Conservation (phyloP, 2,113 vertebrate species). For the Rhabdomys dilectus region DNA sequence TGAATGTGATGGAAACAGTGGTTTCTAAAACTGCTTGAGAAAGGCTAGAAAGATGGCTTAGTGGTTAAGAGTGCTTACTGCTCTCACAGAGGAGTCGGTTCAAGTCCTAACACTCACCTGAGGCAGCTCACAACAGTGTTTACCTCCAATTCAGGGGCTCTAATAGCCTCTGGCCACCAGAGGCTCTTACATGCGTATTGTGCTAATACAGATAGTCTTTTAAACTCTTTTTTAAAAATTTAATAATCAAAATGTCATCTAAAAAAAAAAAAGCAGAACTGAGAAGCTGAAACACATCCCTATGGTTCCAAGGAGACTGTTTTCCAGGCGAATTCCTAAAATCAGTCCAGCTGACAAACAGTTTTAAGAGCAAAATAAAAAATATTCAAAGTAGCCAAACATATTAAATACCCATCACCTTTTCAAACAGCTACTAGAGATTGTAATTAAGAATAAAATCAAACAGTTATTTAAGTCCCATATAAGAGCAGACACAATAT, state of each 20-base stretch:
- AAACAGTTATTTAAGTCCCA: background rate
- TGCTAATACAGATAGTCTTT: background rate
- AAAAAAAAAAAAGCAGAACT: background rate
- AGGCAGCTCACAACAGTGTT: background rate
- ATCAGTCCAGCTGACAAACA: background rate
- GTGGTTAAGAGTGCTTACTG: background rate
- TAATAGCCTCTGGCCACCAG: background rate
- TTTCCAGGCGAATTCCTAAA: slow-evolving; percentile 25
- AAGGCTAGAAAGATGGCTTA: background rate
- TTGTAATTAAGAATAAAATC: background rate
- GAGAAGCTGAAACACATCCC: background rate
- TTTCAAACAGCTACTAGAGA: background rate
- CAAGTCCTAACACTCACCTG: background rate
- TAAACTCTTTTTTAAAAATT: background rate
- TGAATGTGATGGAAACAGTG: background rate
- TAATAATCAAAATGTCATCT: background rate
- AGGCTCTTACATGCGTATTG: background rate
- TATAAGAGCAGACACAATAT: background rate
- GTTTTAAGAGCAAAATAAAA: background rate
- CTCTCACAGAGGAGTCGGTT: background rate
- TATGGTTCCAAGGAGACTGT: background rate
- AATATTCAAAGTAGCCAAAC: background rate
- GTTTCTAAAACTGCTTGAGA: background rate
- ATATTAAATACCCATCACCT: background rate
- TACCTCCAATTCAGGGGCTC: background rate